phyloP scores from a whole-genome alignment of 2,113 vertebrate species.

The Etheostoma spectabile region DNA sequence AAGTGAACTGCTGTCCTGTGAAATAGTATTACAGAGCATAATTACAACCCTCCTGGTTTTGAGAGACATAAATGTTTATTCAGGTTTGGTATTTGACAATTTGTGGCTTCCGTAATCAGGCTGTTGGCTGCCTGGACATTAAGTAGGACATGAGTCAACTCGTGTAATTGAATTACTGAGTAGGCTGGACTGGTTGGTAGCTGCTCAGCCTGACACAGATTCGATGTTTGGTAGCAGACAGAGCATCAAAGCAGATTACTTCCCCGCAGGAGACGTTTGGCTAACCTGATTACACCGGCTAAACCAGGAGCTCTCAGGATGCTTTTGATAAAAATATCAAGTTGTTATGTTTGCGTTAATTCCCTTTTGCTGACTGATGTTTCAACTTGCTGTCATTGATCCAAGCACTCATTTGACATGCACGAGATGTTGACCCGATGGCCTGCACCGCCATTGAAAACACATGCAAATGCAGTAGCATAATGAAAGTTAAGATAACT shows the following conservation, averaged over 20 bases:
- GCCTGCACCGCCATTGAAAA: not conserved
- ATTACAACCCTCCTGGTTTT: constrained; percentile 53
- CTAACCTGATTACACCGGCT: constrained; percentile 66
- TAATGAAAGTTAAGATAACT: not conserved
- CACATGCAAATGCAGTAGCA: constrained; percentile 24
- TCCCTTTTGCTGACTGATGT: not conserved
- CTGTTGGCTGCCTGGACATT: constrained; percentile 43
- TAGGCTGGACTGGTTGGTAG: constrained; percentile 24
- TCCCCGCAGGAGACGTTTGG: constrained; percentile 55
- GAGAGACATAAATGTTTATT: constrained; percentile 60
- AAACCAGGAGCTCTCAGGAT: constrained; percentile 56
- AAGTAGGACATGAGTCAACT: constrained; percentile 65
- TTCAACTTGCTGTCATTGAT: not conserved
- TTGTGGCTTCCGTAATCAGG: constrained; percentile 69
- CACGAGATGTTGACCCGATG: not conserved
- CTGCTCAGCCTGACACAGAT: constrained; percentile 43
- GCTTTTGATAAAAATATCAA: constrained; percentile 61
- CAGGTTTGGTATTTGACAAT: constrained; percentile 68
- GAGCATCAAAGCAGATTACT: constrained; percentile 70
- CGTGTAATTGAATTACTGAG: constrained; percentile 64
- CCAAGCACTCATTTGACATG: not conserved
- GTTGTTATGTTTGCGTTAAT: constrained; percentile 39
- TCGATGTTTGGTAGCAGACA: constrained; percentile 50
- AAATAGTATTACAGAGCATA: constrained; percentile 52
- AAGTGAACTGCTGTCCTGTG: constrained; percentile 41